Evolutionary conservation across 2,113 vertebrate genomes (phyloP).

Genomic region (Eolophus roseicapilla): DNA sequence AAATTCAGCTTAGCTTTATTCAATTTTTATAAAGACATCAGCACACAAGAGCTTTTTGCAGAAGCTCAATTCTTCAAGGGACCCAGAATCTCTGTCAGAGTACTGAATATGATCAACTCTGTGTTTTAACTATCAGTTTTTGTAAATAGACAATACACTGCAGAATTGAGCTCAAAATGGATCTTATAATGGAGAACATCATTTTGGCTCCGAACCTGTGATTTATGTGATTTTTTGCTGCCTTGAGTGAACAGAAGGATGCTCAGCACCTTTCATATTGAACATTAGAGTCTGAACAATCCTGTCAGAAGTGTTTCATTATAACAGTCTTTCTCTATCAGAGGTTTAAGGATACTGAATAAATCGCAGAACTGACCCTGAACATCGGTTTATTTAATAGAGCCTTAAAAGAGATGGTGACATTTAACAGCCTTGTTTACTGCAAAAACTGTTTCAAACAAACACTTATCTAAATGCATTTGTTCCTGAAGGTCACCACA

Average conservation of each 20-base stretch:
- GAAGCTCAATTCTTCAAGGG: neutral
- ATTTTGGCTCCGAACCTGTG: neutral
- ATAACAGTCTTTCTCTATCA: neutral
- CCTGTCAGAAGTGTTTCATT: neutral
- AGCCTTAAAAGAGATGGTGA: neutral
- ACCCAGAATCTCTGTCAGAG: neutral
- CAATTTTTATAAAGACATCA: neutral
- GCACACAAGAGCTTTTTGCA: neutral
- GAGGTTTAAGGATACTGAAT: neutral
- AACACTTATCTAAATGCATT: neutral
- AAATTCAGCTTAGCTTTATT: neutral
- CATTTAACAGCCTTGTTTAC: conserved; percentile 6
- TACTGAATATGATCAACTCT: neutral
- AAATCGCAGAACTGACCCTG: neutral
- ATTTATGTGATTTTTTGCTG: neutral
- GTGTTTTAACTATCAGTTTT: neutral
- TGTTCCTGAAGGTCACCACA: neutral
- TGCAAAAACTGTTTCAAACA: neutral
- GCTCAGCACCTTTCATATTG: neutral
- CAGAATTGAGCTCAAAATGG: neutral
- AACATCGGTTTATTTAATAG: neutral
- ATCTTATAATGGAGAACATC: neutral
- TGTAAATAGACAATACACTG: neutral
- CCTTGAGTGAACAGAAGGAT: neutral
- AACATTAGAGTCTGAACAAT: neutral